Evolutionary conservation across 2,888 invertebrate species (phyloP).

Genomic region (Erynnis tages): DNA sequence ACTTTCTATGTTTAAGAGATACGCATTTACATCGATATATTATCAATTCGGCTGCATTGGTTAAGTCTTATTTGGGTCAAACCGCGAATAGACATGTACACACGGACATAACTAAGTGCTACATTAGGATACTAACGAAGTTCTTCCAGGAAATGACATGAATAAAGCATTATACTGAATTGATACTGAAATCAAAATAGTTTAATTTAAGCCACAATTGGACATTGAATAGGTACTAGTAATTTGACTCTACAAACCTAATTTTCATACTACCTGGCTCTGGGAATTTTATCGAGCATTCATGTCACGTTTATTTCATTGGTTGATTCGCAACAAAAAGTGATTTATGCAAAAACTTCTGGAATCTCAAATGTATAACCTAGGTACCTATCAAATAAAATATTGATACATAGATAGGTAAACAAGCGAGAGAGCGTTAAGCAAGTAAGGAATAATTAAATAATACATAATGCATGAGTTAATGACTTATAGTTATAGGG

Average conservation of each 20-base stretch:
- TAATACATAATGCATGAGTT: too few relatives aligned
- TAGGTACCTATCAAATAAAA: too few relatives aligned
- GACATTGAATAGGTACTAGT: conserved; percentile 43
- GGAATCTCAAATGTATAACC: background rate
- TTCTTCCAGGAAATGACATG: background rate
- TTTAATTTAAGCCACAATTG: conserved; percentile 31
- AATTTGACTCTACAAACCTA: conserved; percentile 46
- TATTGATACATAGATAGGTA: too few relatives aligned
- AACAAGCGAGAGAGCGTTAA: too few relatives aligned
- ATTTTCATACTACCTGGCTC: conserved; percentile 46
- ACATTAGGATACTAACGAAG: conserved; percentile 6
- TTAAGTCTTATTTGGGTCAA: conserved; percentile 15
- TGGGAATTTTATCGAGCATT: background rate
- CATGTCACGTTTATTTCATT: conserved; percentile 1
- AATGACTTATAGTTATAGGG: too few relatives aligned
- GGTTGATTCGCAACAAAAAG: conserved; percentile 4
- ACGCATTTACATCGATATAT: conserved; percentile 3
- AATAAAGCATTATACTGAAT: background rate
- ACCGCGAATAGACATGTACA: conserved; percentile 12
- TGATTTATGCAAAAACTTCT: background rate
- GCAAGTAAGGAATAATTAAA: too few relatives aligned
- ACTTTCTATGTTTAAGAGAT: too few relatives aligned
- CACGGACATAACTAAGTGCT: background rate
- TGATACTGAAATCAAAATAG: conserved; percentile 40
- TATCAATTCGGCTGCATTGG: conserved; percentile 16